Evolutionary conservation across 2,113 vertebrate species (phyloP).

Genomic region (Parotia lawesii): DNA sequence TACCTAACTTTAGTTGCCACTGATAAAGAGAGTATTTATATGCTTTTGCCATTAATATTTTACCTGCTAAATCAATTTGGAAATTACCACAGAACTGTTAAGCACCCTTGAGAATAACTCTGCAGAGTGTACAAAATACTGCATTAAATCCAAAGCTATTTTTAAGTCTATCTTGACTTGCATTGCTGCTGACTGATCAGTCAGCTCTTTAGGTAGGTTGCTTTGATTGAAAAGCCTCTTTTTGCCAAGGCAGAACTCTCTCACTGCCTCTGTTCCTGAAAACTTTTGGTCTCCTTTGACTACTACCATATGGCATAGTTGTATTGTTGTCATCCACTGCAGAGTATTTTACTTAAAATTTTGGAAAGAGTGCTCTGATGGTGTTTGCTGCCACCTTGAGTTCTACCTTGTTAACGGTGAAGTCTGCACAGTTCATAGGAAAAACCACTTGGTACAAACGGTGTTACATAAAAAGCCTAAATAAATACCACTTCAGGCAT

Average conservation of each 20-base stretch:
- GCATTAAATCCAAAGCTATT: background rate
- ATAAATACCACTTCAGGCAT: background rate
- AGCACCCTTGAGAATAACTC: background rate
- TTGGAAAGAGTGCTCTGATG: background rate
- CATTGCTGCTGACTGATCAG: background rate
- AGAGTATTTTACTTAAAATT: background rate
- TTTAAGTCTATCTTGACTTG: background rate
- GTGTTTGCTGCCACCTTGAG: conserved; percentile 64
- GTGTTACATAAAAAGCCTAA: background rate
- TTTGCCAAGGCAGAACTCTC: conserved; percentile 10
- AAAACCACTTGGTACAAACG: background rate
- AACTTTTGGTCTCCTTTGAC: conserved; percentile 18
- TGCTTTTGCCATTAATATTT: background rate
- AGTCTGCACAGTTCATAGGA: background rate
- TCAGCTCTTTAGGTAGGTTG: background rate
- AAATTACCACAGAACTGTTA: background rate
- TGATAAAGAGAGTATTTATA: background rate
- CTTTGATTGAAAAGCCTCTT: conserved; percentile 15
- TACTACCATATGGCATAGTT: background rate
- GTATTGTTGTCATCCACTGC: background rate
- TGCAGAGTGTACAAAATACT: background rate
- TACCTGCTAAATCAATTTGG: background rate
- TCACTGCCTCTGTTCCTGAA: conserved; percentile 6
- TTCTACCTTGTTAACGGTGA: background rate
- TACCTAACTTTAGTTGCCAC: background rate